Conservation (phyloP, 2,888 invertebrate species). For the Agrochola lota region DNA sequence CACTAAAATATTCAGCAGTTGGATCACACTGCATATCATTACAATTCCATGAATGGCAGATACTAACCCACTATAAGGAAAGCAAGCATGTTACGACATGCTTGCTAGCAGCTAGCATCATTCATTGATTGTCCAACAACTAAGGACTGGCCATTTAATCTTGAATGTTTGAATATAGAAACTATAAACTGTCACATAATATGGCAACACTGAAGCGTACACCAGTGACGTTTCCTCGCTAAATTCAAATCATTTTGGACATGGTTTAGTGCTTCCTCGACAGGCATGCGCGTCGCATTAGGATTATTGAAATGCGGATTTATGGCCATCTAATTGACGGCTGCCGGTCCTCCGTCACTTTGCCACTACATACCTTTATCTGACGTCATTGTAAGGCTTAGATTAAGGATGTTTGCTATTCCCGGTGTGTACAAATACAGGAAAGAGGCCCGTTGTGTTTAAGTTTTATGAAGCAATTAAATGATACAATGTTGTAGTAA, state of each 20-base stretch:
- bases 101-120: too few species aligned
- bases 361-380: conserved; percentile 56
- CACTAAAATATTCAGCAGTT: conserved; percentile 25
- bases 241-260: conserved; percentile 72
- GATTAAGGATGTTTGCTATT: conserved; percentile 61
- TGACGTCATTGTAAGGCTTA: conserved; percentile 59
- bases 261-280: conserved; percentile 76
- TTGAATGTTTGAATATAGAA: conserved; percentile 47
- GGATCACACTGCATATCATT: conserved; percentile 23
- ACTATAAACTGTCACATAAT: conserved; percentile 40
- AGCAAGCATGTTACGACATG: conserved; percentile 31
- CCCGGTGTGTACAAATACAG: conserved; percentile 47
- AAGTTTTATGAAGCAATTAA: conserved; percentile 46
- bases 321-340: conserved; percentile 67
- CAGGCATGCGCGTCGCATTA: conserved; percentile 62
- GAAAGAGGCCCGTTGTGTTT: conserved; percentile 58
- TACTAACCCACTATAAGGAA: conserved; percentile 36
- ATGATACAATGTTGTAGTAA: conserved; percentile 23
- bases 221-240: conserved; percentile 77
- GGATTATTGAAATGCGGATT: conserved; percentile 68
- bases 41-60: conserved; percentile 23
- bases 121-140: conserved; percentile 30
- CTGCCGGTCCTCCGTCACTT: conserved; percentile 45
- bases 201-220: conserved; percentile 61
- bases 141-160: conserved; percentile 41